Percentiles rank a stretch among this genome's conserved stretches.
Evolutionary conservation across 2,888 invertebrate species (phyloP).

Genomic region (Teinopalpus imperialis): DNA sequence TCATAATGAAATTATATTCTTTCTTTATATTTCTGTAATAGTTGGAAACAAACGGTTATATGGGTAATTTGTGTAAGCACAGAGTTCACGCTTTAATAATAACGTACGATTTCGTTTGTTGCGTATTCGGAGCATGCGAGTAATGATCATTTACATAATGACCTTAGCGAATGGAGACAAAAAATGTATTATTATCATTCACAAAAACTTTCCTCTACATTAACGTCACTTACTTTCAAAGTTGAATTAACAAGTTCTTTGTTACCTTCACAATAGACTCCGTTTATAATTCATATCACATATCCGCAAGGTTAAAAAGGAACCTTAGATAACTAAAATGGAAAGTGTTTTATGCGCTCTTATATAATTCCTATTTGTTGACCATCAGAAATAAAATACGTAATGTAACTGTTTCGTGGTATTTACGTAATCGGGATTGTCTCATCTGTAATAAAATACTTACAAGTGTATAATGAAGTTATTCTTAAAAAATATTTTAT

Average conservation of each 20-base stretch:
- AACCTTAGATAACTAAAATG: conserved; percentile 61
- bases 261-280: conserved; percentile 16
- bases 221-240: not conserved
- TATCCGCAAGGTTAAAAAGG: conserved; percentile 49
- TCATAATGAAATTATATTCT: conserved; percentile 4
- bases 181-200: conserved; percentile 40
- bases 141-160: conserved; percentile 57
- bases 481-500: conserved; percentile 16
- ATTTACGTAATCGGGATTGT: conserved; percentile 49
- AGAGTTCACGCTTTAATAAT: conserved; percentile 44
- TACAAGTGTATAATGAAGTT: conserved; percentile 24
- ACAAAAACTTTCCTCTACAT: conserved; percentile 15
- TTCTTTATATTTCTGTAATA: conserved; percentile 21
- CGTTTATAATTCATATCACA: conserved; percentile 47
- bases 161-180: conserved; percentile 49
- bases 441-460: conserved; percentile 44
- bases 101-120: conserved; percentile 45
- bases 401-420: conserved; percentile 43
- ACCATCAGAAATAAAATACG: conserved; percentile 50
- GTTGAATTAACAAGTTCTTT: not conserved
- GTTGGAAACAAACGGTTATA: conserved; percentile 5
- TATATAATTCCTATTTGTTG: conserved; percentile 53
- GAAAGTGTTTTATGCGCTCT: conserved; percentile 63
- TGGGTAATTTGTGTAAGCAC: conserved; percentile 11
- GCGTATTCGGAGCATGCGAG: conserved; percentile 41